Percentiles rank a stretch among this genome's conserved stretches.
Conservation (phyloP, 2,888 invertebrate species). For the Seira musarum region DNA sequence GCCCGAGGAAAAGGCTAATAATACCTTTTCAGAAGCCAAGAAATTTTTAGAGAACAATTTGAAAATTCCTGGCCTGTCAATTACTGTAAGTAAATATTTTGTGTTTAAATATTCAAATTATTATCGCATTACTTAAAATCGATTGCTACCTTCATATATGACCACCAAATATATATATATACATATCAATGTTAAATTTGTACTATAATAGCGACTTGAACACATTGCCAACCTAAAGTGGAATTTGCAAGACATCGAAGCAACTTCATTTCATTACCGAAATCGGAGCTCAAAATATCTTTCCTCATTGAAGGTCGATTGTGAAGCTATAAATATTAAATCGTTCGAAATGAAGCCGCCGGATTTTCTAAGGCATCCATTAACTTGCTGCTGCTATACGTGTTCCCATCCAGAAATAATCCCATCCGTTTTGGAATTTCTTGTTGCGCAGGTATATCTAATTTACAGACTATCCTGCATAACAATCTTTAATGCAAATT, state of each 20-base stretch:
- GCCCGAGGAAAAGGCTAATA: too few relatives aligned
- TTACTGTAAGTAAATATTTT: slow-evolving; percentile 28
- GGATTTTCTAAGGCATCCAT: slow-evolving; percentile 45
- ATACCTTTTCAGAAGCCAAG: slow-evolving; percentile 26
- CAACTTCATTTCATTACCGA: slow-evolving; percentile 48
- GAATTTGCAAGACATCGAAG: slow-evolving; percentile 39
- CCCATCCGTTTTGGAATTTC: slow-evolving; percentile 43
- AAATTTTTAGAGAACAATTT: slow-evolving; percentile 47
- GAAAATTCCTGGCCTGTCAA: slow-evolving; percentile 48
- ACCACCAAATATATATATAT: too few relatives aligned
- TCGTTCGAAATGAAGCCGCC: slow-evolving; percentile 44
- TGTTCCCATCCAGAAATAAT: slow-evolving; percentile 49
- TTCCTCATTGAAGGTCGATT: slow-evolving; percentile 40
- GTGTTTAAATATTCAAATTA: too few relatives aligned
- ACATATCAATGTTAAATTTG: too few relatives aligned
- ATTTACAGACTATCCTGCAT: too few relatives aligned
- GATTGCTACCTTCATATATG: too few relatives aligned
- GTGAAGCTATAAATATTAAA: slow-evolving; percentile 37
- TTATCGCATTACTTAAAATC: too few relatives aligned
- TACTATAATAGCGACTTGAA: slow-evolving; percentile 41
- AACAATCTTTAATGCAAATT: too few relatives aligned
- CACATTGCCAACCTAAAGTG: slow-evolving; percentile 46
- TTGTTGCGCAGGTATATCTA: slow-evolving; percentile 38
- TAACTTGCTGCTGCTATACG: slow-evolving; percentile 53
- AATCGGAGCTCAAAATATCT: slow-evolving; percentile 46